These are phyloP conservation scores for Datnioides undecimradiatus DNA, from an alignment of 2,113 vertebrate genomes.

Conservation along the genomic window DNA sequence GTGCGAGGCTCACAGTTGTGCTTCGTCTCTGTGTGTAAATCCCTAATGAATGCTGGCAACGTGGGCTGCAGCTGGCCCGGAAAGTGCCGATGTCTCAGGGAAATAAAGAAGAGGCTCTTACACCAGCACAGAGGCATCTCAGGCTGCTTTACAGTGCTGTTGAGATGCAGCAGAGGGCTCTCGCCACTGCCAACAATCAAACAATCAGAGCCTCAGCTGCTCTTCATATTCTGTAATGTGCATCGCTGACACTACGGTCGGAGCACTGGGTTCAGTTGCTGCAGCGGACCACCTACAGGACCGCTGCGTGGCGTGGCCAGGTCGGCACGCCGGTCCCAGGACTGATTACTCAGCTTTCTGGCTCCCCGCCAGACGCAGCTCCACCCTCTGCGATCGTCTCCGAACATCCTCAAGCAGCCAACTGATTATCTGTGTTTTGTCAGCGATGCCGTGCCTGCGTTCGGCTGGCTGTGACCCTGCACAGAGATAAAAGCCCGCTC, in stretches of 20 bases:
- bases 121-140: background rate
- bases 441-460: background rate
- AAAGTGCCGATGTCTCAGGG: conserved; percentile 49
- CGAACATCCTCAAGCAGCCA: background rate
- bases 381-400: conserved; percentile 36
- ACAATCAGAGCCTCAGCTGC: background rate
- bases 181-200: background rate
- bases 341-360: conserved; percentile 77
- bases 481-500: conserved; percentile 25
- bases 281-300: conserved; percentile 41
- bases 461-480: conserved; percentile 42
- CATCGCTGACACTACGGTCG: background rate
- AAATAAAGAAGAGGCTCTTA: conserved; percentile 30
- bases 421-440: conserved; percentile 10
- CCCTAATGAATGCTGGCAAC: conserved; percentile 44
- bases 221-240: background rate
- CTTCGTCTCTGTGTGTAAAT: conserved; percentile 42
- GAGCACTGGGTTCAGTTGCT: background rate
- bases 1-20: conserved; percentile 20
- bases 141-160: conserved; percentile 14
- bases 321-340: conserved; percentile 43
- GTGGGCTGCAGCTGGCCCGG: conserved; percentile 25
- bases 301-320: conserved; percentile 41
- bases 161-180: conserved; percentile 23
- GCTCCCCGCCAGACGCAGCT: conserved; percentile 63